Evolutionary conservation across 2,888 invertebrate genomes (phyloP), one percentile per base, ranked within the genome.

Genomic region (Druceiella hillmani): DNA sequence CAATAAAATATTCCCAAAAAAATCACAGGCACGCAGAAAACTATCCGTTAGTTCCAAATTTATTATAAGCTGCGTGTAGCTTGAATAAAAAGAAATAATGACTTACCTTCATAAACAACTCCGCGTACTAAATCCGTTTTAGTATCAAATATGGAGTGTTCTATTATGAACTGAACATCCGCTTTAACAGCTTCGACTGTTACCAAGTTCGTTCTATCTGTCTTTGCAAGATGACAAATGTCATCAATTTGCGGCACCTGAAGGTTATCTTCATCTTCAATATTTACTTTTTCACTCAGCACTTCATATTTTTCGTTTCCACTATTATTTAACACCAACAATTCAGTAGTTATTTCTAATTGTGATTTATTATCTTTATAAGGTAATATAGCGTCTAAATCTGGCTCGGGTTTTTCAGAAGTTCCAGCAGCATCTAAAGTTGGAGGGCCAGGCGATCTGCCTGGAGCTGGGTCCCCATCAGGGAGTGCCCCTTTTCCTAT

Each of bases 371-470:
- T 7, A 25, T 25, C 25, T n/a, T 4, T 4, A 12, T 4, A 25
- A 4, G 25, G 25, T 25, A 11, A 3, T 4, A 12, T 25, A 3
- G 3, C 9, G 25, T 25, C 12, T 3, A 12, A 3, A 4, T 4
- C 25, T n/a, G 9, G n/a, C 9, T 25, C 12, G n/a, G n/a, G 4
- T 5, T 11, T 26, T 26, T 26, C 26, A 26, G 12, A 9, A 14
- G 11, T 3, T 17, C 15, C 2, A 17, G 7, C 15, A 27, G 14
- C 16, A 4, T 15, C 17, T 45, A 36, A 6, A 6, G 9, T 15
- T 49, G 78, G 79, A 49, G 79, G 79, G 25, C 79, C 79, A 9
- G 80, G 80, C 1, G 80, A 80, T 24, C 81, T 64, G 4, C 80
- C 80, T 1, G 80, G 81, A 1, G 80, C 79, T 9, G 80, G 80